Percentiles rank a stretch among this genome's conserved stretches.
Conservation (phyloP, 2,113 vertebrate genomes). For the Phalacrocorax brasilianus region DNA sequence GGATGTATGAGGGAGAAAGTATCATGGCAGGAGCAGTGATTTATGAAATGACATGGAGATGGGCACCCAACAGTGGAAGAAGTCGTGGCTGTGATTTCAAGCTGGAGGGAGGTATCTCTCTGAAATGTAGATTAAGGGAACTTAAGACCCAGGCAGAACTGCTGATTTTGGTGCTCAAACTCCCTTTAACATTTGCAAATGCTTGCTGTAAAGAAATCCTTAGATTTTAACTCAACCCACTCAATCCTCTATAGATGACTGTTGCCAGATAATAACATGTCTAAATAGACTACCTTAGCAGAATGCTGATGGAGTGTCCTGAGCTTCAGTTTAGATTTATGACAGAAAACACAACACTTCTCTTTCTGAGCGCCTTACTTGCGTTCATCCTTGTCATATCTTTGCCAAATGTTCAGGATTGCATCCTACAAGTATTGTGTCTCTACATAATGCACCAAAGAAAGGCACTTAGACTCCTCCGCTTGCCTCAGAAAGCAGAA, state of each 20-base stretch:
- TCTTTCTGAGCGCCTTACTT: not conserved
- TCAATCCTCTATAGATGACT: not conserved
- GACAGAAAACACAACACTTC: not conserved
- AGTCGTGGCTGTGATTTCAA: not conserved
- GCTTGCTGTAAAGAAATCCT: not conserved
- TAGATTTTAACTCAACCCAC: not conserved
- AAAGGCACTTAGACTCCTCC: not conserved
- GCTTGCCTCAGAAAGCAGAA: not conserved
- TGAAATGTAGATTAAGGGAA: not conserved
- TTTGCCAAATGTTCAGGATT: not conserved
- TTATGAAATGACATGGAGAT: not conserved
- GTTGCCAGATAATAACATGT: not conserved
- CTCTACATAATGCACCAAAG: not conserved
- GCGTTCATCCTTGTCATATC: not conserved
- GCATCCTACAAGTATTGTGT: not conserved
- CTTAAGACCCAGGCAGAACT: not conserved
- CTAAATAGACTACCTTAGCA: not conserved
- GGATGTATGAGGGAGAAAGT: not conserved
- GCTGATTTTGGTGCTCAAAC: not conserved
- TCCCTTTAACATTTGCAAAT: not conserved
- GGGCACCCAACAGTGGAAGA: not conserved
- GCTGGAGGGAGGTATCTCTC: not conserved
- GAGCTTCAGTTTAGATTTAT: not conserved
- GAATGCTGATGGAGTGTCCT: not conserved
- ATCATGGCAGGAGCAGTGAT: not conserved